These are phyloP conservation scores for Eupithecia inturbata DNA, from an alignment of 2,888 invertebrate genomes.

Conservation along the genomic window DNA sequence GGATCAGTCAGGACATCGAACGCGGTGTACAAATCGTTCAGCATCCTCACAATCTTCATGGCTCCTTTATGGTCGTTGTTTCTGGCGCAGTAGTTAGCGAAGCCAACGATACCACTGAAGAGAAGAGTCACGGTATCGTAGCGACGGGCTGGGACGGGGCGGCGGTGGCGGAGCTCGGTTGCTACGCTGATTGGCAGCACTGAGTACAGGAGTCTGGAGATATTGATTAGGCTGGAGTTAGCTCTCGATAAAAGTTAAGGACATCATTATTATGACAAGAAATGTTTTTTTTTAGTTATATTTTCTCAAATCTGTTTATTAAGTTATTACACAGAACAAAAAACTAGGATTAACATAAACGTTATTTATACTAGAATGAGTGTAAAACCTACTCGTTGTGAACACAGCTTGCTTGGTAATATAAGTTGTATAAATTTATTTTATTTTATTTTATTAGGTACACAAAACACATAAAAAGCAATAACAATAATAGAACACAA, in stretches of 20 bases:
- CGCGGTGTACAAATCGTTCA: constrained; percentile 96
- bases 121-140: constrained; percentile 96
- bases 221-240: not conserved
- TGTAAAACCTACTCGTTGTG: too few species aligned
- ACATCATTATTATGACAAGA: not conserved
- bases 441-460: too few species aligned
- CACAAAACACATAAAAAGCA: too few species aligned
- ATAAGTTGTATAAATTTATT: too few species aligned
- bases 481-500: too few species aligned
- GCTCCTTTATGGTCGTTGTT: constrained; percentile 96
- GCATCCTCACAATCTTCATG: constrained; percentile 97
- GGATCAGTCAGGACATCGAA: constrained; percentile 97
- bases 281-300: too few species aligned
- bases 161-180: constrained; percentile 95
- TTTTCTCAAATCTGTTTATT: too few species aligned
- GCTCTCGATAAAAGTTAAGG: not conserved
- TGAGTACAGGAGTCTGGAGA: constrained; percentile 93
- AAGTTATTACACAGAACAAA: too few species aligned
- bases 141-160: constrained; percentile 94
- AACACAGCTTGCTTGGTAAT: too few species aligned
- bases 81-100: constrained; percentile 94
- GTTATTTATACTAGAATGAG: too few species aligned
- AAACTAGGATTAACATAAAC: too few species aligned
- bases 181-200: constrained; percentile 97
- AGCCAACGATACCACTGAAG: constrained; percentile 96